Percentiles rank a stretch among this genome's conserved stretches.
These are phyloP conservation scores for Bellardia pandia DNA, from an alignment of 2,888 invertebrate genomes.

Conservation along the genomic window DNA sequence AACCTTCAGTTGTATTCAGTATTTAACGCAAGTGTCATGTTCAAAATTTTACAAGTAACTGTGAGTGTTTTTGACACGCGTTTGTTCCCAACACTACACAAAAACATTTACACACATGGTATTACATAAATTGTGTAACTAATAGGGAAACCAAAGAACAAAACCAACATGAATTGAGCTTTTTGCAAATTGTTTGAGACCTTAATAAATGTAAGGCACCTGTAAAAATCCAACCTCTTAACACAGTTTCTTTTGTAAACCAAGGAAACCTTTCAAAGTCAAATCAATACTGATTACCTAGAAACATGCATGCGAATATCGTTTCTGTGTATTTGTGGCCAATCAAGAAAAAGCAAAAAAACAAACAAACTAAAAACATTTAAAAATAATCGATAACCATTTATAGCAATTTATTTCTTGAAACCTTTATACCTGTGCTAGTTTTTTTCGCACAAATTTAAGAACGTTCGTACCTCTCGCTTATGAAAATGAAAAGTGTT, in stretches of 20 bases:
- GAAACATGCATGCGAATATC: constrained; percentile 45
- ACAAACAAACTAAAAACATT: background rate
- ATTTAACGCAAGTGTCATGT: constrained; percentile 43
- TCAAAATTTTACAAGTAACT: constrained; percentile 33
- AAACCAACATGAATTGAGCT: constrained; percentile 19
- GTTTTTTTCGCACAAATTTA: background rate
- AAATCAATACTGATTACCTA: constrained; percentile 75
- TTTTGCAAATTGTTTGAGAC: constrained; percentile 16
- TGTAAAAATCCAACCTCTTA: constrained; percentile 65
- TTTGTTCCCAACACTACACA: background rate
- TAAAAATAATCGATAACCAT: constrained; percentile 12
- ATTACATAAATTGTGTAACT: background rate
- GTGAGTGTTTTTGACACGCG: constrained; percentile 54
- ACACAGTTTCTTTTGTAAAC: constrained; percentile 63
- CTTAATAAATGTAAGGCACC: constrained; percentile 40
- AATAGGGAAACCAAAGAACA: background rate
- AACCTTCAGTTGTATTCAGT: background rate
- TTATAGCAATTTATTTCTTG: background rate
- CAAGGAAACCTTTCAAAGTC: constrained; percentile 75
- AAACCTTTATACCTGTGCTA: too few species aligned
- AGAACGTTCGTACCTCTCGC: background rate
- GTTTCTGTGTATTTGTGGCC: background rate
- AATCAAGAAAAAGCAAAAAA: background rate
- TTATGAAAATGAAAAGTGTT: background rate
- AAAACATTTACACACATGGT: background rate